Base-by-base conservation (phyloP, 1,140 invertebrate genomes). In the Drosophila sproati region DNA sequence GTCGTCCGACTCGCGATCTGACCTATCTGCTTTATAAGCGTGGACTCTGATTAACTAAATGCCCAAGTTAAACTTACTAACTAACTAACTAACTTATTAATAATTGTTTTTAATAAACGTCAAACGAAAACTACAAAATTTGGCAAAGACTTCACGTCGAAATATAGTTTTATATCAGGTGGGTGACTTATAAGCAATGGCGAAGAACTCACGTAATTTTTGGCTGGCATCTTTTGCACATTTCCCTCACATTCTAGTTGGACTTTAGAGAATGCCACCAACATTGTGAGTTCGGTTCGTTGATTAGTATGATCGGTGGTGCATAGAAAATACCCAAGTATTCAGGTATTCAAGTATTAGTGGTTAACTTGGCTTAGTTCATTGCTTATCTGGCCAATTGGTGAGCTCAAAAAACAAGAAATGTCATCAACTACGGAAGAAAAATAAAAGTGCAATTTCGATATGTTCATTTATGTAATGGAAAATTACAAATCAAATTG, bases 11-110 rank as follows among this genome's bases (percentile, higher is more conserved):
- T 0, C 70, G 83, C 34, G 83, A 89, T 51, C 63, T 88, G 3
- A 67, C 83, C 43, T 83, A 89, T 41, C 48, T 89, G 35, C 85
- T 88, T 47, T 88, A 83, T 34, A 78, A 59, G 51, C 51, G 83
- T 8, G 83, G 83, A 54, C 80, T 88, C 37, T 88, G 7, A 75
- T 0, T 4, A 3, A 5, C 20, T 4, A 4, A 43, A 32, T 32
- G 35, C 6, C 34, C 52, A 39, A 66, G 32, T 20, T 20, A 20
- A 20, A 20, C 20, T 55, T 35, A 55, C 31, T 29, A 37, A 12
- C 4, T 37, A 73, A 37, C 20, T 41, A 5, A 59, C 12, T 51
- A 67, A 32, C 5, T 32, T 64, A 64, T 20, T 35, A n/a, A 57
- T 32, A 67, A 35, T 32, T 50, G 32, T 20, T 45, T 8, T 37